phyloP scores from a whole-genome alignment of 2,797 vertebrate genomes.

The Salarias fasciatus region DNA sequence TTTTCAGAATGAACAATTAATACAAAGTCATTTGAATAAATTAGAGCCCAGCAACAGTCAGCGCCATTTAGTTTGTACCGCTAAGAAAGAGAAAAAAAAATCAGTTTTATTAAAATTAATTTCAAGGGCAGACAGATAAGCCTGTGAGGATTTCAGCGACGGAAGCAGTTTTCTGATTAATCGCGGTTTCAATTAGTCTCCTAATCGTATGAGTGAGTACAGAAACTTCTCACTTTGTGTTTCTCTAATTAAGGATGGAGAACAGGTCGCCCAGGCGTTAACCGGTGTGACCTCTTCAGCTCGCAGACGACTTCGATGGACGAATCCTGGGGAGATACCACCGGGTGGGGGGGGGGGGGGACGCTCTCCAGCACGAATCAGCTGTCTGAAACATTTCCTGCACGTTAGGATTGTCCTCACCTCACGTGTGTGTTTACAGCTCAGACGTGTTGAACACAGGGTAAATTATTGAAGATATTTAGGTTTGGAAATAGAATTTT shows the following conservation, averaged over 20 bases:
- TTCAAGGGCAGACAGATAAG: conserved; percentile 30
- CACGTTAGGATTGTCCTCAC: background rate
- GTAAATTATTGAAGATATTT: no score
- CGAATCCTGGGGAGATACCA: no score
- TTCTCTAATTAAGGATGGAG: conserved; percentile 27
- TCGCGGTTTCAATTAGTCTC: conserved; percentile 42
- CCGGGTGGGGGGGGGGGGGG: no score
- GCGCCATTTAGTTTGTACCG: conserved; percentile 16
- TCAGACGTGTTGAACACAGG: no score
- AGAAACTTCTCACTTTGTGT: conserved; percentile 28
- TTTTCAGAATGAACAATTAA: conserved; percentile 52
- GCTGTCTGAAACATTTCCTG: background rate
- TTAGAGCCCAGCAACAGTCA: conserved; percentile 39
- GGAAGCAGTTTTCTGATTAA: conserved; percentile 42
- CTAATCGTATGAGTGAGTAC: conserved; percentile 33
- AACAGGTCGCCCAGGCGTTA: background rate
- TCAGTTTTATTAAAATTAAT: conserved; percentile 36
- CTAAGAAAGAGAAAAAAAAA: background rate
- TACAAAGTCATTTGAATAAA: conserved; percentile 49
- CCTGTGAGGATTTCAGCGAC: conserved; percentile 6
- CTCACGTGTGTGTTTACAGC: background rate
- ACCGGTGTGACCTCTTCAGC: background rate
- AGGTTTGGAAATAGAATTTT: no score
- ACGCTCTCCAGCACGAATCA: background rate
- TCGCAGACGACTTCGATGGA: no score